Evolutionary conservation across 2,113 vertebrate genomes (phyloP).

Genomic region (Proterorhinus semilunaris): DNA sequence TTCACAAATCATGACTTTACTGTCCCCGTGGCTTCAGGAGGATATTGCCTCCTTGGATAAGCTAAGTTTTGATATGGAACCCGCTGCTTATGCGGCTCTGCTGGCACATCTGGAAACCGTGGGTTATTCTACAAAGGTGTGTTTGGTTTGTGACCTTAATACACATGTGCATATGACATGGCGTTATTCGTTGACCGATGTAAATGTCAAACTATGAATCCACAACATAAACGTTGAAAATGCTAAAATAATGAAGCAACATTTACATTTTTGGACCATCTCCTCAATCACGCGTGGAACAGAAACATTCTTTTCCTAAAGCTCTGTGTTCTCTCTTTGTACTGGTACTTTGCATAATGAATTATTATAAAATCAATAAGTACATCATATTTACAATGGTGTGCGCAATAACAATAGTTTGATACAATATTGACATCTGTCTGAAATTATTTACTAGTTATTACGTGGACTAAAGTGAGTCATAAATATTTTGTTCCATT

Average conservation of each 20-base stretch:
- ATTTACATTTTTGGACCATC: not conserved
- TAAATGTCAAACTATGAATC: not conserved
- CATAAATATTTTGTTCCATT: not conserved
- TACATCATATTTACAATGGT: not conserved
- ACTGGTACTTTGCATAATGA: not conserved
- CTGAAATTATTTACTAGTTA: not conserved
- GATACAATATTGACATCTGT: not conserved
- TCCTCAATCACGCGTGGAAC: not conserved
- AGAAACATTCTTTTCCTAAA: not conserved
- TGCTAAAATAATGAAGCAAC: not conserved
- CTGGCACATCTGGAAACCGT: constrained; percentile 1
- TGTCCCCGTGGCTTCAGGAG: constrained; percentile 62
- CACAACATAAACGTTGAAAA: not conserved
- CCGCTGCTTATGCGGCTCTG: constrained; percentile 33
- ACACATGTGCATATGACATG: not conserved
- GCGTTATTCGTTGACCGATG: not conserved
- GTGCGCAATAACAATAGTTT: not conserved
- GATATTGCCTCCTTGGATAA: constrained; percentile 47
- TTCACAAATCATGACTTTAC: constrained; percentile 58
- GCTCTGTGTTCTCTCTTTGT: constrained; percentile 1
- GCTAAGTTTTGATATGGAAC: constrained; percentile 33
- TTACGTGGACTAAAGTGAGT: not conserved
- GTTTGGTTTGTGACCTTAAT: not conserved
- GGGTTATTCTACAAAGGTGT: constrained; percentile 8
- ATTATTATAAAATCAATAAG: too few relatives aligned